phyloP scores from a whole-genome alignment of 1,140 invertebrate genomes.

The Brevipalpus yothersi region DNA sequence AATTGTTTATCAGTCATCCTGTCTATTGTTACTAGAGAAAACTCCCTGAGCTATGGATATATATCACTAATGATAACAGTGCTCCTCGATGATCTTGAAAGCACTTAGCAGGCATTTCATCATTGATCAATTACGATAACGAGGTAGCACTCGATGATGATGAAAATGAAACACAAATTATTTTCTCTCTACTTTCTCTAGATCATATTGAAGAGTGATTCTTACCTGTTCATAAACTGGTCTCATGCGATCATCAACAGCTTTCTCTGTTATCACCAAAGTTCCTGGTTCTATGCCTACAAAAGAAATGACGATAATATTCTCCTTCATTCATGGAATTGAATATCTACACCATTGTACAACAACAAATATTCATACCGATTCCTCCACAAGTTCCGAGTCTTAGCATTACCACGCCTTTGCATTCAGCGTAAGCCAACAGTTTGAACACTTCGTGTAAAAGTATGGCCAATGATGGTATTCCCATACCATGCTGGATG shows the following conservation, averaged over 20 bases:
- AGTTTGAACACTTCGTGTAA: conserved; percentile 80
- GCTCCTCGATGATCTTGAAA: no score
- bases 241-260: background rate
- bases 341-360: no score
- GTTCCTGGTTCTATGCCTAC: conserved; percentile 46
- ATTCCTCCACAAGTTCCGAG: conserved; percentile 83
- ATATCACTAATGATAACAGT: no score
- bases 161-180: no score
- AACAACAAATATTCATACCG: conserved; percentile 22
- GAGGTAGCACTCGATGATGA: no score
- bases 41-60: no score
- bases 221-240: background rate
- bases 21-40: no score
- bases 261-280: conserved; percentile 41
- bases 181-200: no score
- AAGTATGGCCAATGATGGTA: conserved; percentile 67
- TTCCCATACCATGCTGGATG: conserved; percentile 69
- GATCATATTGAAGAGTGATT: background rate
- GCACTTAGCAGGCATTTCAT: no score
- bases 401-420: conserved; percentile 66
- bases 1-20: no score
- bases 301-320: background rate
- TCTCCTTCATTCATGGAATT: background rate
- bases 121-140: no score
- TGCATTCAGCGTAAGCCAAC: conserved; percentile 65